Evolutionary conservation across 2,797 vertebrate species (phyloP), one percentile per base, ranked within the genome.

Genomic region (Girardinus metallicus): DNA sequence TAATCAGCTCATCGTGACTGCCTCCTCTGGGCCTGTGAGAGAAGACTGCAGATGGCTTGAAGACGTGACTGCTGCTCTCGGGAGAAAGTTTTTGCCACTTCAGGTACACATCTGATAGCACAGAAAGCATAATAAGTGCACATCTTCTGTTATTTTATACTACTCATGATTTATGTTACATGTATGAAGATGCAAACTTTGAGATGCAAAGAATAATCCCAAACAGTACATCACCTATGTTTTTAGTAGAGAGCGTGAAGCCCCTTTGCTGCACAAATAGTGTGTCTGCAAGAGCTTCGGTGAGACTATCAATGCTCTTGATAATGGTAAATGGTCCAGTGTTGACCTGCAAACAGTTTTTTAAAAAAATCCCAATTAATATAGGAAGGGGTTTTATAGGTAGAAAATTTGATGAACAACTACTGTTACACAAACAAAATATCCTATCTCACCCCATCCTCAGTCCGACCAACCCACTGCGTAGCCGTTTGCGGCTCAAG

Each of bases 221-320:
- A 64, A 29, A 4, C 5, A 44, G 2, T 4, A 53, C 11, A 47
- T 93, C 92, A 96, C 96, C 95, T 83, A 97, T 96, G 78, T 96
- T 96, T 82, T 93, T 95, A 49, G 95, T 96, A 66, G 94, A 95
- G 83, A 96, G 90, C 10, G 83, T 89, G 82, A 96, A 96, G 83
- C 72, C 90, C 90, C 87, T 93, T 43, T 74, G 83, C 68, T 94
- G 91, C 43, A 70, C n/a, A 77, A 88, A 92, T 1, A 96, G 74
- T 9, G 90, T 62, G 85, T 95, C 94, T 66, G 96, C 94, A 77
- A 97, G 91, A 55, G 82, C 87, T 87, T 94, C 94, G 12, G 92
- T 92, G 72, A 96, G 90, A 81, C 55, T 89, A 84, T 97, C 96
- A 55, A 96, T 93, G 84, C 91, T 95, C 80, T 93, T 89, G 80